These are phyloP conservation scores for Odontomachus brunneus DNA, from an alignment of 1,140 invertebrate species.

Conservation along the genomic window DNA sequence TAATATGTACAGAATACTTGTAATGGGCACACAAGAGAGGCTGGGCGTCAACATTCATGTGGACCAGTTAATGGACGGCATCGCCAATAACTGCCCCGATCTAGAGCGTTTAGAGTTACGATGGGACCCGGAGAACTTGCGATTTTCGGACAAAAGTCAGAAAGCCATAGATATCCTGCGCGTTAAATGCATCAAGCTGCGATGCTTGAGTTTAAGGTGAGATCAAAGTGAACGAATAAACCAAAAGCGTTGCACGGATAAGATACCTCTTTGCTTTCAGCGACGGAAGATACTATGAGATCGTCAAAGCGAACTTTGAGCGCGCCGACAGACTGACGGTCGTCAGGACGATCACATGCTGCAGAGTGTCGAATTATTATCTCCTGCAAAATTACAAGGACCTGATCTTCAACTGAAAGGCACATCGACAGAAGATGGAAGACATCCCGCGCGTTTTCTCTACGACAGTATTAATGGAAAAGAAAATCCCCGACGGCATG, in stretches of 20 bases:
- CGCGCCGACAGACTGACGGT: constrained; percentile 98
- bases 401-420: constrained; percentile 94
- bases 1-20: constrained; percentile 91
- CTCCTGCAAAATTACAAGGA: constrained; percentile 97
- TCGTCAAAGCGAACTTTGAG: constrained; percentile 99
- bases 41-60: constrained; percentile 98
- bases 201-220: constrained; percentile 93
- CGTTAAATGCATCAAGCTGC: constrained; percentile 94
- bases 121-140: constrained; percentile 99
- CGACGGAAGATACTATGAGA: constrained; percentile 99
- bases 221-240: constrained; percentile 29
- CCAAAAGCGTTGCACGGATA: not conserved
- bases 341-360: constrained; percentile 97
- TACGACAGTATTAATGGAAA: constrained; percentile 23
- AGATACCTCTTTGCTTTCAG: constrained; percentile 86
- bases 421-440: not conserved
- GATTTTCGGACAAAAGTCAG: constrained; percentile 99
- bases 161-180: constrained; percentile 97
- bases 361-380: constrained; percentile 95
- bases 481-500: not conserved
- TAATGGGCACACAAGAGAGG: constrained; percentile 98
- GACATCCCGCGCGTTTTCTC: not conserved
- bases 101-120: constrained; percentile 96
- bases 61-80: constrained; percentile 98
- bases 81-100: constrained; percentile 96